Base-by-base conservation (phyloP, 2,888 invertebrate genomes). In the Drosophila peninsularis region DNA sequence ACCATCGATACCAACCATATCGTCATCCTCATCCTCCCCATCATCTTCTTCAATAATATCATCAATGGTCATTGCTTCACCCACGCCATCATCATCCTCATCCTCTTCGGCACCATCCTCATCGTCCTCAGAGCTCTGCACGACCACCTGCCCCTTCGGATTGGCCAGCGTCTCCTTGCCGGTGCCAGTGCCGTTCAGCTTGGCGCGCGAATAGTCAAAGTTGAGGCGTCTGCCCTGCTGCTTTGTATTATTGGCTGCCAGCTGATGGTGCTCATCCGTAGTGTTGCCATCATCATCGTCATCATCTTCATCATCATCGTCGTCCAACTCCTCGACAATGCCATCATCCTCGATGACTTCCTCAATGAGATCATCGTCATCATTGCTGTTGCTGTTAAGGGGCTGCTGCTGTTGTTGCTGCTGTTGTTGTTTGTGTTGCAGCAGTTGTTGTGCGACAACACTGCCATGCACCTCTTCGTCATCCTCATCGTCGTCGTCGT, bases 31-130 rank as follows among this genome's bases (percentile, higher is more conserved):
- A 49, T 77, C 79, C 27, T 71, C 81, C 19, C 84, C 83, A 69
- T 71, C 75, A 47, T 72, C 71, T 44, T 79, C 81, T 13, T 80
- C 86, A 54, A 86, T 82, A 67, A 82, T 82, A 68, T 82, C 82
- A 54, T 86, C 82, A 52, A 82, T 82, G 45, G 60, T 72, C 64
- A 82, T 67, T 6, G 62, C 27, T 34, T 76, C 74, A 14, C 52
- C 62, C n/a, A 55, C 65, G 19, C 21, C 65, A 9, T 54, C 57
- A 3, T 70, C 70, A 3, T 58, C 76, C 4, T 67, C 64, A 19
- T 34, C 58, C 7, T 57, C 75, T 9, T 62, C 62, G 24, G n/a
- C 55, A 21, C 56, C 61, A 6, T 57, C 75, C 7, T 72, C 80
- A 3, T 37, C 55, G 13, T 54, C 70, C 5, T 56, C 58, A 1